Evolutionary conservation across 2,888 invertebrate genomes (phyloP).

Genomic region (Saturnia japonica): DNA sequence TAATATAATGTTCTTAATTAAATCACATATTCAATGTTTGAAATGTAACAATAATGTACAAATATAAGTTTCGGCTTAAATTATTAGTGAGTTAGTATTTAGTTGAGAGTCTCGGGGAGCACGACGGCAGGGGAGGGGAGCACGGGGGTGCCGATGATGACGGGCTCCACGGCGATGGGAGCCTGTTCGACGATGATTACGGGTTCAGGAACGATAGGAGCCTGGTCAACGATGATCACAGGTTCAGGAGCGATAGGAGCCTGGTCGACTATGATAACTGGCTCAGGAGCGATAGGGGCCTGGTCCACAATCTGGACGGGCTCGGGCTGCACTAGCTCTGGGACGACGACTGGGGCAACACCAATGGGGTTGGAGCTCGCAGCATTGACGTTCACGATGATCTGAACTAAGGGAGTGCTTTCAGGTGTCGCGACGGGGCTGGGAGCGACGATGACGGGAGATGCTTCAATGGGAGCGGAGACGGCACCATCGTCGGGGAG

Average conservation of each 20-base stretch:
- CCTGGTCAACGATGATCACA: slow-evolving; percentile 25
- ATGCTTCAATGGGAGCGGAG: slow-evolving; percentile 22
- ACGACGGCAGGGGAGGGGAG: slow-evolving; percentile 24
- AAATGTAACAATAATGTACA: slow-evolving; percentile 2
- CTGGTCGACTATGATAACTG: slow-evolving; percentile 29
- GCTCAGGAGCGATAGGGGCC: slow-evolving; percentile 16
- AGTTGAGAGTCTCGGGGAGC: slow-evolving; percentile 25
- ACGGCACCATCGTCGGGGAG: slow-evolving; percentile 26
- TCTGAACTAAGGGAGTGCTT: slow-evolving; percentile 29
- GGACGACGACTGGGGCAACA: slow-evolving; percentile 26
- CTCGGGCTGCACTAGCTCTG: slow-evolving; percentile 12
- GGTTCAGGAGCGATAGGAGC: slow-evolving; percentile 32
- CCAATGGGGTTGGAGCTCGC: slow-evolving; percentile 27
- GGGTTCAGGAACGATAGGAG: slow-evolving; percentile 16
- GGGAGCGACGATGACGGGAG: slow-evolving; percentile 34
- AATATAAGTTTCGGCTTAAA: not conserved
- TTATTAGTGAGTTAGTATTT: slow-evolving; percentile 9
- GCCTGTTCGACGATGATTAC: slow-evolving; percentile 20
- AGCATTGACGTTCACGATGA: slow-evolving; percentile 31
- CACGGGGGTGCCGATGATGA: slow-evolving; percentile 23
- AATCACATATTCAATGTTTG: slow-evolving; percentile 12
- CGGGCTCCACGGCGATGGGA: slow-evolving; percentile 17
- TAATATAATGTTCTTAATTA: slow-evolving; percentile 2
- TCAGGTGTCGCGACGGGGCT: slow-evolving; percentile 18
- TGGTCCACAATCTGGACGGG: slow-evolving; percentile 26